Base-by-base conservation (phyloP, 2,888 invertebrate species). In the Drosophila putrida region DNA sequence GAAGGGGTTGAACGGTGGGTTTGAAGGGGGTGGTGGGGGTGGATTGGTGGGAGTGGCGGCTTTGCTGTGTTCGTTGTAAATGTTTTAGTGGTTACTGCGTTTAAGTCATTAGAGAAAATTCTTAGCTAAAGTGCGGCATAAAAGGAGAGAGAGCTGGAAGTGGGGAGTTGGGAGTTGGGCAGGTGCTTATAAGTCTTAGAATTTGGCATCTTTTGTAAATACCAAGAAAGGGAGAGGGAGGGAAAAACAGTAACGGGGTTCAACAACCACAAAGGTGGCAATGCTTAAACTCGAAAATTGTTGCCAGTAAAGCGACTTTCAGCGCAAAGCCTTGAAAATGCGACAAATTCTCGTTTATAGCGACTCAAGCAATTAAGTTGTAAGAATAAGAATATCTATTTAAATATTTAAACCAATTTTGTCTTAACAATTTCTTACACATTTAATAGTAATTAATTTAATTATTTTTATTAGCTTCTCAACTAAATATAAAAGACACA, bases 91-190 rank as follows among this genome's bases (percentile, higher is more conserved):
- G 88, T 80, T 88, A 67, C 85, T 75, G 88, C 83, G 83, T 87
- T 89, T 86, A 88, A 83, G 88, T 84, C 89, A 89, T 88, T 83
- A 87, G 89, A 75, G 73, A 78, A 87, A 89, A 87, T 89, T 83
- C 89, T 65, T 89, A 71, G 75, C 80, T 78, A 75, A 84, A 84
- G 85, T 84, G 82, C 70, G 65, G 71, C 69, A 71, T 65, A 58
- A 77, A 80, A 75, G 61, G 77, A 80, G 83, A 68, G 49, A 13
- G 41, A 44, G 44, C 49, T 50, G 57, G 28, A 10, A 47, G 47
- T 31, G 35, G 10, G 27, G 9, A 6, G 6, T 31, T 13, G 6
- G 31, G 31, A 0, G 43, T 2, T 38, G 31, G 49, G 11, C 9
- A 33, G 9, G 10, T 44, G n/a, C 46, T 46, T 68, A 39, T 44